phyloP scores from a whole-genome alignment of 2,113 vertebrate genomes.

The Chascanopsetta lugubris region DNA sequence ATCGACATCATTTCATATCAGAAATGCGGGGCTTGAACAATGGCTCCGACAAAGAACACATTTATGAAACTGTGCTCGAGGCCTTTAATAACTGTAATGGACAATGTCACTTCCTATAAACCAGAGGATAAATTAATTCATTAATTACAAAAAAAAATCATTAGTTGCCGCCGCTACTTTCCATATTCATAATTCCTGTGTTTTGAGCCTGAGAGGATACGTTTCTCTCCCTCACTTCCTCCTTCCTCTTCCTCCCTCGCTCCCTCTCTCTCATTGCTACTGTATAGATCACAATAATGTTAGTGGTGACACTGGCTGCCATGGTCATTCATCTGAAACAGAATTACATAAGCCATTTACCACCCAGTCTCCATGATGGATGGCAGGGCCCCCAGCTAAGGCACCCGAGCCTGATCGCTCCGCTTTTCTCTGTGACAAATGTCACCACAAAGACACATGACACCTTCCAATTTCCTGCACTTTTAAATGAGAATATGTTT shows the following conservation, averaged over 20 bases:
- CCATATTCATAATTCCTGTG: not conserved
- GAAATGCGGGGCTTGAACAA: not conserved
- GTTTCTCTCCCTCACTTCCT: slow-evolving; percentile 3
- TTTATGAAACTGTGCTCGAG: not conserved
- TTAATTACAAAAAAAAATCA: not conserved
- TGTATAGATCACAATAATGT: slow-evolving; percentile 79
- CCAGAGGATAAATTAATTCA: not conserved
- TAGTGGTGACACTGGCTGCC: slow-evolving; percentile 76
- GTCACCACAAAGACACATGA: slow-evolving; percentile 64
- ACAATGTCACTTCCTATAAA: not conserved
- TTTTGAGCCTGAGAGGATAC: slow-evolving; percentile 20
- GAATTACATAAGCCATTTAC: slow-evolving; percentile 83
- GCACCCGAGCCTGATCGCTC: slow-evolving; percentile 59
- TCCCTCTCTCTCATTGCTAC: slow-evolving; percentile 50
- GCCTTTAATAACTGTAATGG: not conserved
- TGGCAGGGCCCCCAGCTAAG: slow-evolving; percentile 72
- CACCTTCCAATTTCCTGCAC: slow-evolving; percentile 53
- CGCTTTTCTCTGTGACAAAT: slow-evolving; percentile 73
- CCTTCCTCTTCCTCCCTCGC: no score
- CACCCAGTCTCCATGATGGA: slow-evolving; percentile 75
- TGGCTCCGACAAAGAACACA: not conserved
- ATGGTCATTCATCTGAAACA: slow-evolving; percentile 77
- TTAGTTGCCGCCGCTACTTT: not conserved
- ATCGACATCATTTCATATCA: no score
- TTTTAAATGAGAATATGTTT: slow-evolving; percentile 72